These are phyloP conservation scores for Cherax destructor DNA, from an alignment of 1,140 invertebrate genomes.

Conservation along the genomic window DNA sequence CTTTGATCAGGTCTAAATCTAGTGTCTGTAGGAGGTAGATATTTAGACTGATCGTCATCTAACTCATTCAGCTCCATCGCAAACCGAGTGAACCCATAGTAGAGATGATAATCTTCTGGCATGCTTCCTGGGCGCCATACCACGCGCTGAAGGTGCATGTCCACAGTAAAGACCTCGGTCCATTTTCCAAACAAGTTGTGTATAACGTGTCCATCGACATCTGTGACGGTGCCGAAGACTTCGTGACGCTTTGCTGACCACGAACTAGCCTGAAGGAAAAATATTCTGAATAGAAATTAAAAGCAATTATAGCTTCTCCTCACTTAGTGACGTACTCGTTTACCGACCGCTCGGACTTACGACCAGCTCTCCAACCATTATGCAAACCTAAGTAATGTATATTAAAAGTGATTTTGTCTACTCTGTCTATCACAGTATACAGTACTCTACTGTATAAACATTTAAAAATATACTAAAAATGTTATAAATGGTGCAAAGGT, in stretches of 20 bases:
- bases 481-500: too few relatives aligned
- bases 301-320: too few relatives aligned
- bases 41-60: constrained; percentile 80
- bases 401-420: too few relatives aligned
- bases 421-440: too few relatives aligned
- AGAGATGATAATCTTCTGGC: constrained; percentile 86
- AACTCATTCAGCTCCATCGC: constrained; percentile 91
- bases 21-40: constrained; percentile 86
- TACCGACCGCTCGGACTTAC: too few relatives aligned
- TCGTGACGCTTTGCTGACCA: constrained; percentile 88
- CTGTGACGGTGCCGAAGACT: constrained; percentile 82
- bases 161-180: constrained; percentile 88
- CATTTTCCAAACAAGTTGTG: constrained; percentile 82
- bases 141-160: constrained; percentile 82
- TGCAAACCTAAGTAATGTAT: too few relatives aligned
- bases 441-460: too few relatives aligned
- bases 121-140: constrained; percentile 88
- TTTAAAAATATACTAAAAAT: too few relatives aligned
- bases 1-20: constrained; percentile 74
- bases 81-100: constrained; percentile 89
- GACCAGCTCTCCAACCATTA: too few relatives aligned
- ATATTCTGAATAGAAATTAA: too few relatives aligned
- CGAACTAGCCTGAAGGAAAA: constrained; percentile 81
- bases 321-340: too few relatives aligned
- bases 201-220: constrained; percentile 76